These are phyloP conservation scores for Synanthedon myopaeformis DNA, from an alignment of 2,888 invertebrate species.

Conservation along the genomic window DNA sequence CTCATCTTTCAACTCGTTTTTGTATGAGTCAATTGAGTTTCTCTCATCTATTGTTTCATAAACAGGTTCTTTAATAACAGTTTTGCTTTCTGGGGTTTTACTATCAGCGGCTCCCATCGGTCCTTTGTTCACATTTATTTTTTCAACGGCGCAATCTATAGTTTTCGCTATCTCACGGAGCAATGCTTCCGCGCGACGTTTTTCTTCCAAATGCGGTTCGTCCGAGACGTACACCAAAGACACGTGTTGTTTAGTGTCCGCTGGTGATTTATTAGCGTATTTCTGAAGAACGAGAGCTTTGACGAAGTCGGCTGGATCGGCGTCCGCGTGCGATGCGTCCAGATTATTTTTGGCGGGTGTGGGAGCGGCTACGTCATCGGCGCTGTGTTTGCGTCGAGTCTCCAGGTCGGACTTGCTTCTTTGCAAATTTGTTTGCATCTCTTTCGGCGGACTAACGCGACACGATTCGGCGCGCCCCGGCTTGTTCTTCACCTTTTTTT, in stretches of 20 bases:
- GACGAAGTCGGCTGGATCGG: conserved; percentile 50
- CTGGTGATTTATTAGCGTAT: conserved; percentile 43
- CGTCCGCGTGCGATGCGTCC: conserved; percentile 21
- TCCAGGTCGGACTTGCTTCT: conserved; percentile 33
- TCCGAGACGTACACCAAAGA: conserved; percentile 50
- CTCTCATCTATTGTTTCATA: conserved; percentile 38
- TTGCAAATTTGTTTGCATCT: conserved; percentile 26
- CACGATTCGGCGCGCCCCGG: conserved; percentile 34
- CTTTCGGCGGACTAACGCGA: conserved; percentile 37
- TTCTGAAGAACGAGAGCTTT: conserved; percentile 58
- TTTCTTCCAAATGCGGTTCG: conserved; percentile 46
- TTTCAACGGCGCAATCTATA: conserved; percentile 55
- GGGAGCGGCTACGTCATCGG: conserved; percentile 23
- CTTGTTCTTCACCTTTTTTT: conserved; percentile 39
- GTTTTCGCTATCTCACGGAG: conserved; percentile 54
- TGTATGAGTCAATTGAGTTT: conserved; percentile 29
- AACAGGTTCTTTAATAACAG: conserved; percentile 19
- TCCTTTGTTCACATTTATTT: conserved; percentile 34
- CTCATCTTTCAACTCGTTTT: conserved; percentile 44
- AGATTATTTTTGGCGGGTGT: conserved; percentile 47
- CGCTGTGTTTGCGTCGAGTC: conserved; percentile 7
- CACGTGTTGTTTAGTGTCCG: conserved; percentile 52
- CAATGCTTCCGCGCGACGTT: conserved; percentile 53
- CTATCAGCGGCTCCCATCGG: conserved; percentile 45
- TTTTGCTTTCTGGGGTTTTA: conserved; percentile 16